Conservation (phyloP, 2,113 vertebrate genomes). For the Salvator merianae region DNA sequence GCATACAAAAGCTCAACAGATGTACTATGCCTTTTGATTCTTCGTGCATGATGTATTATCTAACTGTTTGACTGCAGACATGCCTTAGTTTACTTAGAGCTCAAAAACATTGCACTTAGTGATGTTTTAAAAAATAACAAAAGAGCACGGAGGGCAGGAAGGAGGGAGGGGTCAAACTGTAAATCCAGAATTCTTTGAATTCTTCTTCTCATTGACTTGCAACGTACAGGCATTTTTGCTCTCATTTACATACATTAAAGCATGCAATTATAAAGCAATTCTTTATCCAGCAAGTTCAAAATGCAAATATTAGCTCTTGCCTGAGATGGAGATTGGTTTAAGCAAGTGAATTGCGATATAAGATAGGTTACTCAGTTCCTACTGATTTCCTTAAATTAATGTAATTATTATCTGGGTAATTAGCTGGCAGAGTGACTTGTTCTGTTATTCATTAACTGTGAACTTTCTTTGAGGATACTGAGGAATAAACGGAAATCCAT, state of each 20-base stretch:
- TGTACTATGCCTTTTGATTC: constrained; percentile 19
- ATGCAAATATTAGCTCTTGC: constrained; percentile 71
- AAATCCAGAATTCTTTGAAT: constrained; percentile 58
- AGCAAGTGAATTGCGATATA: constrained; percentile 63
- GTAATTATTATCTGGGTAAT: constrained; percentile 72
- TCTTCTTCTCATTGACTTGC: constrained; percentile 58
- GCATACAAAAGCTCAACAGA: constrained; percentile 22
- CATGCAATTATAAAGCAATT: constrained; percentile 65
- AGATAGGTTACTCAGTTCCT: constrained; percentile 46
- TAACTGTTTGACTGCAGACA: constrained; percentile 6
- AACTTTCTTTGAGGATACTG: constrained; percentile 55
- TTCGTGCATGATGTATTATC: constrained; percentile 42
- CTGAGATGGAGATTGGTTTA: constrained; percentile 51
- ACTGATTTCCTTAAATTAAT: constrained; percentile 70
- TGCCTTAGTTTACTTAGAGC: constrained; percentile 42
- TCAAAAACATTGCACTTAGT: constrained; percentile 52
- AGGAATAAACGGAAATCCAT: constrained; percentile 42
- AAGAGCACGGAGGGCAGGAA: constrained; percentile 35
- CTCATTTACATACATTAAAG: constrained; percentile 73
- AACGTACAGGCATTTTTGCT: constrained; percentile 52
- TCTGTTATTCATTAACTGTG: constrained; percentile 63
- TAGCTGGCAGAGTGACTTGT: constrained; percentile 54
- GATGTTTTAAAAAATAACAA: constrained; percentile 26
- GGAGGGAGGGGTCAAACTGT: constrained; percentile 41
- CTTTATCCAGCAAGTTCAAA: constrained; percentile 71